Percentiles rank a stretch among this genome's conserved stretches.
Conservation (phyloP, 2,888 invertebrate genomes). For the Subacronicta megacephala region DNA sequence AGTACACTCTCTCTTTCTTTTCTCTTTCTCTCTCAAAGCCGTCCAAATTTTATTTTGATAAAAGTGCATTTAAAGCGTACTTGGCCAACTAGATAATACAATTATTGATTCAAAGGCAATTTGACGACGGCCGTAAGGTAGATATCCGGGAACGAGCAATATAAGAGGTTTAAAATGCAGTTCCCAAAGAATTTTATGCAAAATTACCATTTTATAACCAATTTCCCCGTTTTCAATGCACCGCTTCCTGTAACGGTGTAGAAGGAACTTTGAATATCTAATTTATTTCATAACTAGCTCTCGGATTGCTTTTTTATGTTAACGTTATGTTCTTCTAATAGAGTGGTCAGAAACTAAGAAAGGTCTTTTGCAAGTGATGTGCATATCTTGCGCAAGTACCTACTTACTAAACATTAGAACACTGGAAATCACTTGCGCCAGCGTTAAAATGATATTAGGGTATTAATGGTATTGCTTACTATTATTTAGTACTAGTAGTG, state of each 20-base stretch:
- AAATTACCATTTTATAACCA: conserved; percentile 71
- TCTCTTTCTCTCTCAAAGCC: neutral
- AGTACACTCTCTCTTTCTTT: no score
- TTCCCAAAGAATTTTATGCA: conserved; percentile 66
- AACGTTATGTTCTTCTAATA: conserved; percentile 16
- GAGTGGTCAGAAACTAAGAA: neutral
- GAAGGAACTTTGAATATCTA: conserved; percentile 45
- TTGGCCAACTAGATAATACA: conserved; percentile 31
- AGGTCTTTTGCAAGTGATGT: no score
- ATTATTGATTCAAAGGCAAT: conserved; percentile 55
- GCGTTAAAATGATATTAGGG: no score
- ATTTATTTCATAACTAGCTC: conserved; percentile 31
- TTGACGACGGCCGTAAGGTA: conserved; percentile 53
- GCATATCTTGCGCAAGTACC: no score
- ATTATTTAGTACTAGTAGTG: no score
- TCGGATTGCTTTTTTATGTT: conserved; percentile 13
- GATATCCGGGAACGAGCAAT: conserved; percentile 63
- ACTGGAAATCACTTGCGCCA: no score
- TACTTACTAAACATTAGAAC: no score
- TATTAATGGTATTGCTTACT: no score
- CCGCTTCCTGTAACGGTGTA: conserved; percentile 42
- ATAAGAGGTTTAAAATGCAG: conserved; percentile 65
- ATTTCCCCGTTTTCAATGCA: conserved; percentile 57
- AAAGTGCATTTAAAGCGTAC: conserved; percentile 39
- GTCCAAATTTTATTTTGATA: conserved; percentile 5